Conservation (phyloP, 2,797 vertebrate genomes). For the Hapalemur alaotrensis region DNA sequence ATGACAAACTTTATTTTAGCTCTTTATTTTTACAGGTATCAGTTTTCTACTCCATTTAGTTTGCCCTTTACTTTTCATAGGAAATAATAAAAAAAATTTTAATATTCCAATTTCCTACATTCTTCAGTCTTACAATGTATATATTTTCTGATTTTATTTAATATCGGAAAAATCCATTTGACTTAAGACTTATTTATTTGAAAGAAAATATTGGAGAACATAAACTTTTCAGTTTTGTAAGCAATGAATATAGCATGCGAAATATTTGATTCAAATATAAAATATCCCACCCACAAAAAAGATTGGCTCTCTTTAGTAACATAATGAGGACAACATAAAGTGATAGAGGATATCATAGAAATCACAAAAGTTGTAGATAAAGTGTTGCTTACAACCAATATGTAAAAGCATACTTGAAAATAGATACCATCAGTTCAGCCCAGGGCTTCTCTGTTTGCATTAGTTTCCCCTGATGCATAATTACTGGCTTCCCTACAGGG, state of each 20-base stretch:
- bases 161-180: background rate
- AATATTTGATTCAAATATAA: background rate
- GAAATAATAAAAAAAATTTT: background rate
- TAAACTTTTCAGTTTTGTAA: background rate
- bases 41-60: background rate
- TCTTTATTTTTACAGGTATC: background rate
- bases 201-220: background rate
- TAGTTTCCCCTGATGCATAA: accelerated
- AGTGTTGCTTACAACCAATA: background rate
- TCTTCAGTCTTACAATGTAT: background rate
- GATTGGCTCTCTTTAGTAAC: background rate
- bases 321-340: background rate
- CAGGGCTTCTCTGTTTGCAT: background rate
- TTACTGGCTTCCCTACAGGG: background rate
- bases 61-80: background rate
- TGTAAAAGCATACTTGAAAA: background rate
- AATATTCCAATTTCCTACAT: background rate
- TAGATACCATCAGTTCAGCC: background rate
- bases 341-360: background rate
- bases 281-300: background rate
- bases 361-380: background rate
- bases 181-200: background rate
- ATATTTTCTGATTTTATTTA: background rate
- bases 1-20: background rate
- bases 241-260: background rate